Evolutionary conservation across 2,797 vertebrate species (phyloP).

Genomic region (Hippopotamyrus pictus): DNA sequence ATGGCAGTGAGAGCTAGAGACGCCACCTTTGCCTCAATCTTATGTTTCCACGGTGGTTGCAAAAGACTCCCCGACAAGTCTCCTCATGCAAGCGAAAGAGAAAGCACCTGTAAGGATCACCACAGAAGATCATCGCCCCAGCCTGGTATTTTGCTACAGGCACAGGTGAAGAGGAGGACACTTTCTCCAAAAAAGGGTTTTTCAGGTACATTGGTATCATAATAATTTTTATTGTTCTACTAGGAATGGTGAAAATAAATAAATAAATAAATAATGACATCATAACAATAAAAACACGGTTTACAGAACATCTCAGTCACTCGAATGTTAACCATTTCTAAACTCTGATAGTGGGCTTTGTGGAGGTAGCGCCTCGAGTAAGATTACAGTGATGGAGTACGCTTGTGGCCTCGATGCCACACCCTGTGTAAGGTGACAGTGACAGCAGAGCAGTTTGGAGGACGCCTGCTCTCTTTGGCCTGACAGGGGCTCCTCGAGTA

Average conservation of each 20-base stretch:
- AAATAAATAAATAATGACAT: not conserved
- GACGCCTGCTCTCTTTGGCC: not conserved
- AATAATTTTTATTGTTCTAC: not conserved
- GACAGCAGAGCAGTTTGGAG: not conserved
- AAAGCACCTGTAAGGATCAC: not conserved
- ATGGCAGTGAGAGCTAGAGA: constrained; percentile 16
- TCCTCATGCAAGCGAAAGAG: constrained; percentile 51
- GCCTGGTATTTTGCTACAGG: not conserved
- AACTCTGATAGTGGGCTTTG: not conserved
- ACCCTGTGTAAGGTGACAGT: not conserved
- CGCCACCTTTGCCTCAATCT: constrained; percentile 31
- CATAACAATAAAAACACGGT: not conserved
- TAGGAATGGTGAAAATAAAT: not conserved
- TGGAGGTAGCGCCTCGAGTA: not conserved
- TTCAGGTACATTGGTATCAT: not conserved
- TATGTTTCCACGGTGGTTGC: constrained; percentile 8
- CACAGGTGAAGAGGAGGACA: not conserved
- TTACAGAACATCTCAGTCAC: not conserved
- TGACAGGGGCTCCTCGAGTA: not conserved
- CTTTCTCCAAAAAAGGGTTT: not conserved
- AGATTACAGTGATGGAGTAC: not conserved
- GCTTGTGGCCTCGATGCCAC: not conserved
- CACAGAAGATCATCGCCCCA: not conserved
- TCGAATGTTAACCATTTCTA: not conserved
- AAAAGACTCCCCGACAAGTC: constrained; percentile 14